Percentiles rank a stretch among this genome's conserved stretches.
phyloP scores from a whole-genome alignment of 1,140 invertebrate genomes.

The Euwallacea fornicatus region DNA sequence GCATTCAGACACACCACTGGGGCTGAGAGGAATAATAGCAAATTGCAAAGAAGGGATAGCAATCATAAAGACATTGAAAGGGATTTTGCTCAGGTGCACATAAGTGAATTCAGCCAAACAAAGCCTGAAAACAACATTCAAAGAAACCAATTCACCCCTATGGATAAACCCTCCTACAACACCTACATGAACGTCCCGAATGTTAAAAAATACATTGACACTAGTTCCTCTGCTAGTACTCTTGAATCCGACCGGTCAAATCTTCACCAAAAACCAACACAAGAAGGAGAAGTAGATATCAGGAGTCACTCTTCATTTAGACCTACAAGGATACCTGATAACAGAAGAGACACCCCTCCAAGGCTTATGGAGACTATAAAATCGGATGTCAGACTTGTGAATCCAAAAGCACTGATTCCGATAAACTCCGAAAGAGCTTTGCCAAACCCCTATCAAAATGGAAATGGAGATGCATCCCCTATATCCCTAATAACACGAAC shows the following conservation, averaged over 20 bases:
- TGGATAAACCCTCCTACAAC: slow-evolving; percentile 38
- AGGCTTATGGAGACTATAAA: slow-evolving; percentile 43
- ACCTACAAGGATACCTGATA: slow-evolving; percentile 17
- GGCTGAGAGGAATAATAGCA: slow-evolving; percentile 10
- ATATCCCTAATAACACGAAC: slow-evolving; percentile 18
- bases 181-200: slow-evolving; percentile 42
- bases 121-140: slow-evolving; percentile 30
- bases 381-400: slow-evolving; percentile 46
- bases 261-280: slow-evolving; percentile 35
- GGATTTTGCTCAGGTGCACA: slow-evolving; percentile 45
- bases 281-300: slow-evolving; percentile 17
- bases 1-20: slow-evolving; percentile 43
- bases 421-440: slow-evolving; percentile 50
- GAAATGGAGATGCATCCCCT: not conserved
- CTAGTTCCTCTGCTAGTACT: slow-evolving; percentile 50
- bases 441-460: slow-evolving; percentile 48
- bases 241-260: slow-evolving; percentile 43
- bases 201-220: slow-evolving; percentile 48
- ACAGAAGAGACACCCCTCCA: slow-evolving; percentile 44
- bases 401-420: slow-evolving; percentile 51
- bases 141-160: slow-evolving; percentile 38
- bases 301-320: slow-evolving; percentile 5
- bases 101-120: slow-evolving; percentile 43
- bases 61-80: slow-evolving; percentile 37
- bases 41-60: slow-evolving; percentile 25